phyloP scores from a whole-genome alignment of 2,888 invertebrate genomes.

The Sarcophaga variegata region DNA sequence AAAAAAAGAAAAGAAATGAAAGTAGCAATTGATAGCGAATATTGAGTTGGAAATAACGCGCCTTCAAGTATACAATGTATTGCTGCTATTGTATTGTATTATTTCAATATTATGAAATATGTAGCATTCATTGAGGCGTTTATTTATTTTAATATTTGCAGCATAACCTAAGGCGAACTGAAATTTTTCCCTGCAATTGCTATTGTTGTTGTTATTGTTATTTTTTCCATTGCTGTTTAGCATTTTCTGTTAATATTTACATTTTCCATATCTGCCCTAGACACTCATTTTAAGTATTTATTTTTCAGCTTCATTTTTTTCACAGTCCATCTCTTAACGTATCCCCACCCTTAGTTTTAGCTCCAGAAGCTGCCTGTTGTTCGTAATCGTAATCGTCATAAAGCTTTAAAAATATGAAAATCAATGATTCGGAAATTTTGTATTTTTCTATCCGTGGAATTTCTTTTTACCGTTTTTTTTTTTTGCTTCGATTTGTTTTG shows the following conservation, averaged over 20 bases:
- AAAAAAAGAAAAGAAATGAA: not conserved
- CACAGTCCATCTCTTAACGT: slow-evolving; percentile 25
- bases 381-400: slow-evolving; percentile 69
- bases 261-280: slow-evolving; percentile 57
- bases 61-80: slow-evolving; percentile 50
- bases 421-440: slow-evolving; percentile 81
- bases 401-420: slow-evolving; percentile 76
- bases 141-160: slow-evolving; percentile 68
- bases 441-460: slow-evolving; percentile 62
- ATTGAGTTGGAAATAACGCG: slow-evolving; percentile 26
- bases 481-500: slow-evolving; percentile 45
- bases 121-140: slow-evolving; percentile 62
- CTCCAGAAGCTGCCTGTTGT: not conserved
- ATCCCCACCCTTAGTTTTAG: not conserved
- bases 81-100: slow-evolving; percentile 44
- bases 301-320: slow-evolving; percentile 14
- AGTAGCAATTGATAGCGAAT: slow-evolving; percentile 24
- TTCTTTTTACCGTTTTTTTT: slow-evolving; percentile 29
- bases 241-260: slow-evolving; percentile 15
- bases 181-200: not conserved
- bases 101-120: slow-evolving; percentile 42
- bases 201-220: slow-evolving; percentile 18
- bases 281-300: slow-evolving; percentile 36
- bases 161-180: slow-evolving; percentile 62
- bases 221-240: slow-evolving; percentile 7